Percentiles rank a stretch among this genome's conserved stretches.
Evolutionary conservation across 1,140 invertebrate genomes (phyloP).

Genomic region (Rhysida immarginata): DNA sequence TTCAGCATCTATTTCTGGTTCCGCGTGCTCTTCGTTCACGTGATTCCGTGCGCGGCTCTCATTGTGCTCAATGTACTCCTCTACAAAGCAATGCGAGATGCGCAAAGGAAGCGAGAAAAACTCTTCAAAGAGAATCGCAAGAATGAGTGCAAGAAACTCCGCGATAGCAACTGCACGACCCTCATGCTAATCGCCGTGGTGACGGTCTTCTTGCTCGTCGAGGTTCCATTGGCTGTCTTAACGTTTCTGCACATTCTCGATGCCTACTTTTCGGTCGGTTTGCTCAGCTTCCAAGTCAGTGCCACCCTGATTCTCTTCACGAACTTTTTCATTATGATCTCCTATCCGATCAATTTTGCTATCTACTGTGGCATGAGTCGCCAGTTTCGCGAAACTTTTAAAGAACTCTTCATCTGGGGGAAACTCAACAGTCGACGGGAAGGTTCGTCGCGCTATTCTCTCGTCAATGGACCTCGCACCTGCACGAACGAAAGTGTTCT

Average conservation of each 20-base stretch:
- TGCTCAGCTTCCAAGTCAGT: slow-evolving; percentile 60
- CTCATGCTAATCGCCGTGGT: slow-evolving; percentile 91
- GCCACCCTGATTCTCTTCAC: slow-evolving; percentile 71
- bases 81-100: slow-evolving; percentile 64
- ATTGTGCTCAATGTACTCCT: slow-evolving; percentile 77
- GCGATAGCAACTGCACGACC: slow-evolving; percentile 81
- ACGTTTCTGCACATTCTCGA: slow-evolving; percentile 70
- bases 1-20: slow-evolving; percentile 68
- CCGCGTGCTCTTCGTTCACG: slow-evolving; percentile 75
- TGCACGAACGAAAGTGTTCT: slow-evolving; percentile 67
- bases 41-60: slow-evolving; percentile 71
- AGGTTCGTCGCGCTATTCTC: slow-evolving; percentile 52
- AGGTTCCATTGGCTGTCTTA: slow-evolving; percentile 77
- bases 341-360: slow-evolving; percentile 85
- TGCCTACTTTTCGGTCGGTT: slow-evolving; percentile 36
- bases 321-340: slow-evolving; percentile 79
- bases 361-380: slow-evolving; percentile 91
- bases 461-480: slow-evolving; percentile 56
- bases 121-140: slow-evolving; percentile 70
- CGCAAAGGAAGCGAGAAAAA: slow-evolving; percentile 59
- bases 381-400: slow-evolving; percentile 85
- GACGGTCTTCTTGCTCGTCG: slow-evolving; percentile 73
- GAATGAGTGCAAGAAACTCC: slow-evolving; percentile 61
- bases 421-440: slow-evolving; percentile 30
- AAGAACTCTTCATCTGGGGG: slow-evolving; percentile 57